phyloP scores from a whole-genome alignment of 64 coral and sea anemone species.

The Platygyra sinensis region DNA sequence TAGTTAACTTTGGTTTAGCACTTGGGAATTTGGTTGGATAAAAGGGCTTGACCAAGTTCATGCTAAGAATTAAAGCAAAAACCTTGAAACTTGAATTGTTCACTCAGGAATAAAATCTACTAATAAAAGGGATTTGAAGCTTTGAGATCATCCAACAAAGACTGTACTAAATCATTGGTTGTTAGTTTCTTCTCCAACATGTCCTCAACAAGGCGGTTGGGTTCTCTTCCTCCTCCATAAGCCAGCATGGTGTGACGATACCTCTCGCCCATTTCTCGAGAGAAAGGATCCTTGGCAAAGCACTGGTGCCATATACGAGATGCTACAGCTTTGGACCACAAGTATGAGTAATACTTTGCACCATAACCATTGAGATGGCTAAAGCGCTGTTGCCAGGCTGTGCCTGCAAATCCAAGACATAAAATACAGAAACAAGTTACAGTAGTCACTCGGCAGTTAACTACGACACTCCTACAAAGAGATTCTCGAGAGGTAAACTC shows the following conservation, averaged over 20 bases:
- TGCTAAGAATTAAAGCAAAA: no score
- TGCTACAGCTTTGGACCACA: conserved; percentile 95
- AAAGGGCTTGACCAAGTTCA: no score
- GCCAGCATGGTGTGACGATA: conserved; percentile 87
- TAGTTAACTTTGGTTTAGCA: no score
- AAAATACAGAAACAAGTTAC: background rate
- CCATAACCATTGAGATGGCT: conserved; percentile 96
- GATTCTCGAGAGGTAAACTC: no score
- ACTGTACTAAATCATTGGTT: conserved; percentile 80
- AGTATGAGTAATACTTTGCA: conserved; percentile 93
- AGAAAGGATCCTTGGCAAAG: conserved; percentile 86
- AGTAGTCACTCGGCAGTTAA: no score
- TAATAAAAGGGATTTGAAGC: conserved; percentile 72
- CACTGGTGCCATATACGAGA: conserved; percentile 93
- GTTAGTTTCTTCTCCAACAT: conserved; percentile 85
- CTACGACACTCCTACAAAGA: no score
- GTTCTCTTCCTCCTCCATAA: conserved; percentile 83
- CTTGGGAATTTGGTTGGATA: no score
- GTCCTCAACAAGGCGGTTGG: conserved; percentile 77
- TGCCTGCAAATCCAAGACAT: conserved; percentile 46
- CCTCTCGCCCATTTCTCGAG: conserved; percentile 77
- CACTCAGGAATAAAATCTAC: background rate
- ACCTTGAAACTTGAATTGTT: no score
- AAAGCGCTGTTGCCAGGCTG: conserved; percentile 96
- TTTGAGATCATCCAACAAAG: conserved; percentile 74